Conservation (phyloP, 92 coral and sea anemone species). For the Zoanthus gigantus region DNA sequence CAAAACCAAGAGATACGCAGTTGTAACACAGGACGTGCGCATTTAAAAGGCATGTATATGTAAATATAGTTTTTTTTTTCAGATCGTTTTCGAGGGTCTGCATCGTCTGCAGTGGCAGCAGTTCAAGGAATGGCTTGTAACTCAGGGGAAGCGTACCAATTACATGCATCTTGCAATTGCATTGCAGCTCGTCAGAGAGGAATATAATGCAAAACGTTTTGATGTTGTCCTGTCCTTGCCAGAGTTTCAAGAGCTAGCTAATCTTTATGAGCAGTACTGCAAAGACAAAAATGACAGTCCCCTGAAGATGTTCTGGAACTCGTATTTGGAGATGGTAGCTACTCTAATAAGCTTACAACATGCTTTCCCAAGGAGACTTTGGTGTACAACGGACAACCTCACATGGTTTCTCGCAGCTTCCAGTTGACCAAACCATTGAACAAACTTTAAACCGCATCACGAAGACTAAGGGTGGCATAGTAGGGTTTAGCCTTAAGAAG, state of each 20-base stretch:
- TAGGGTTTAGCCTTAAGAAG: constrained; percentile 71
- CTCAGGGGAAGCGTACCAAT: constrained; percentile 41
- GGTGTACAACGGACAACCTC: constrained; percentile 69
- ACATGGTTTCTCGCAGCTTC: constrained; percentile 67
- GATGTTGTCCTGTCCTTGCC: constrained; percentile 38
- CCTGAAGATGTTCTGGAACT: constrained; percentile 43
- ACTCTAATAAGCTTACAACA: constrained; percentile 43
- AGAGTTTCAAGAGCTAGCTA: constrained; percentile 30
- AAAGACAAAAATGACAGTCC: constrained; percentile 32
- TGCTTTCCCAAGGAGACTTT: constrained; percentile 66
- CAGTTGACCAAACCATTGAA: constrained; percentile 76
- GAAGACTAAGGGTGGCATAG: constrained; percentile 74
- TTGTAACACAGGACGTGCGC: constrained; percentile 47
- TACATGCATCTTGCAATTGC: constrained; percentile 43
- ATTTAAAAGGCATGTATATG: constrained; percentile 23
- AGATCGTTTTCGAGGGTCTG: constrained; percentile 49
- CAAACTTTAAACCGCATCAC: constrained; percentile 73
- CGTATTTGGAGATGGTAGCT: constrained; percentile 35
- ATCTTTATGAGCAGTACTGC: constrained; percentile 31
- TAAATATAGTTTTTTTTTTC: constrained; percentile 10
- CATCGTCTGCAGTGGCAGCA: constrained; percentile 48
- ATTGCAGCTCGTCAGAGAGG: constrained; percentile 52
- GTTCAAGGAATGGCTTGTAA: constrained; percentile 27
- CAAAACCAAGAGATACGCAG: constrained; percentile 18
- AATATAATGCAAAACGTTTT: constrained; percentile 46